Evolutionary conservation across 2,113 vertebrate species (phyloP).

Genomic region (Pionites leucogaster): DNA sequence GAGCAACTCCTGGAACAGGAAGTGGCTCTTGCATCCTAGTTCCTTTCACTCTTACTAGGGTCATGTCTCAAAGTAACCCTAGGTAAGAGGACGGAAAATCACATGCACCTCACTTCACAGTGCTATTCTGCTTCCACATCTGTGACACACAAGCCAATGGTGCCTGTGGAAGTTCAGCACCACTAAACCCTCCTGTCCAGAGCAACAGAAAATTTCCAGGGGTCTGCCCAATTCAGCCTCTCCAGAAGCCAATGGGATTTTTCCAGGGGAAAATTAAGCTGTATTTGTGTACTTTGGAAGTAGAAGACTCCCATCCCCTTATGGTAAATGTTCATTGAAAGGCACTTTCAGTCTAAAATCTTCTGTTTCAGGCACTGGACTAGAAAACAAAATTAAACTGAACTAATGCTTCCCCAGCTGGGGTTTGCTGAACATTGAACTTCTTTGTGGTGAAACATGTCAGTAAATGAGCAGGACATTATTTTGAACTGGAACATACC

Average conservation of each 20-base stretch:
- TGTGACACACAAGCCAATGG: accelerated
- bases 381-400: neutral
- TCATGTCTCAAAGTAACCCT: neutral
- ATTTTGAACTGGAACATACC: neutral
- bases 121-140: neutral
- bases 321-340: neutral
- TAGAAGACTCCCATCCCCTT: neutral
- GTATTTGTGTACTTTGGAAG: neutral
- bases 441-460: neutral
- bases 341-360: neutral
- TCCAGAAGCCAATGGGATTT: neutral
- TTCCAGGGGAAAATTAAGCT: neutral
- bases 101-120: accelerated
- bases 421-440: neutral
- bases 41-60: neutral
- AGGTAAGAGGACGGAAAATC: neutral
- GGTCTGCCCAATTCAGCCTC: neutral
- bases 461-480: neutral
- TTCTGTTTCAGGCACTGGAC: neutral
- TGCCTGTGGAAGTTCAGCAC: neutral
- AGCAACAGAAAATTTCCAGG: neutral
- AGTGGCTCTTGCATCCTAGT: neutral
- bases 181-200: neutral
- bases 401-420: neutral
- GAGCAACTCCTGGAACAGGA: neutral